phyloP scores from a whole-genome alignment of 2,888 invertebrate genomes.

The Eupithecia tripunctaria region DNA sequence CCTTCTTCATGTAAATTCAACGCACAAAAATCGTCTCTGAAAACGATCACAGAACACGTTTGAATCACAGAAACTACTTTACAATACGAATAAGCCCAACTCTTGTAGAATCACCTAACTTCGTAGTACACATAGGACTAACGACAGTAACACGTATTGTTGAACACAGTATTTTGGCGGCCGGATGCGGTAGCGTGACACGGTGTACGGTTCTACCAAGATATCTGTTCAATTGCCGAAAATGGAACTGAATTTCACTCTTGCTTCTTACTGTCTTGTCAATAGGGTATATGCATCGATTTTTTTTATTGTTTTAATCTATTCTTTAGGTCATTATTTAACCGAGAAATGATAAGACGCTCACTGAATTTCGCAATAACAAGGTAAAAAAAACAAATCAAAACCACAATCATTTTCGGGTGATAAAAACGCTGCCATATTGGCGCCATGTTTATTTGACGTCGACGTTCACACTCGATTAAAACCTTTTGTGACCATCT shows the following conservation, averaged over 20 bases:
- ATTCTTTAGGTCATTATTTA: too few relatives aligned
- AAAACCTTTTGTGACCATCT: too few relatives aligned
- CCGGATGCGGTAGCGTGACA: constrained; percentile 9
- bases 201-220: constrained; percentile 7
- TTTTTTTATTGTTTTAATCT: too few relatives aligned
- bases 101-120: constrained; percentile 19
- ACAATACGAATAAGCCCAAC: constrained; percentile 9
- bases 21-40: constrained; percentile 12
- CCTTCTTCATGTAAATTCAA: constrained; percentile 23
- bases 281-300: too few relatives aligned
- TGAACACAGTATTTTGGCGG: constrained; percentile 5
- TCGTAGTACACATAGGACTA: constrained; percentile 18
- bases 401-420: too few relatives aligned
- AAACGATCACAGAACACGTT: constrained; percentile 25
- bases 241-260: neutral
- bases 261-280: neutral
- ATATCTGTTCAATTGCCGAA: neutral
- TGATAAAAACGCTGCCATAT: too few relatives aligned
- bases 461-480: too few relatives aligned
- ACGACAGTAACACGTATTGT: constrained; percentile 10
- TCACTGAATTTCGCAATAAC: too few relatives aligned
- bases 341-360: too few relatives aligned
- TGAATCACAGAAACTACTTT: constrained; percentile 22
- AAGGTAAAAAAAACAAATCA: too few relatives aligned
- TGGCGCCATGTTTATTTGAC: too few relatives aligned